These are phyloP conservation scores for Sebastes miniatus DNA, from an alignment of 2,797 vertebrate genomes.

Conservation along the genomic window DNA sequence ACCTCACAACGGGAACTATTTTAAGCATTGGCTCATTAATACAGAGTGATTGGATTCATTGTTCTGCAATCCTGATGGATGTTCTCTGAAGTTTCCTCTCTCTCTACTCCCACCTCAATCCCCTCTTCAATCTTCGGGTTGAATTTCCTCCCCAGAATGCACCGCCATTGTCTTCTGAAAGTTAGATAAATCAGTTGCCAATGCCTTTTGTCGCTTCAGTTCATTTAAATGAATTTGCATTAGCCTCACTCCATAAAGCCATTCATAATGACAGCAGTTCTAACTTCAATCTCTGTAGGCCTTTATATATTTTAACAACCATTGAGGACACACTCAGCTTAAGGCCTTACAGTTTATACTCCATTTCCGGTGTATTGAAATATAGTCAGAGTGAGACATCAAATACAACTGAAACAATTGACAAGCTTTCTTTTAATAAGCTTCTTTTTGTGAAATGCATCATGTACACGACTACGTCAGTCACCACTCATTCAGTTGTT, in stretches of 20 bases:
- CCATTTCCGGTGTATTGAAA: constrained; percentile 25
- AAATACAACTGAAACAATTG: constrained; percentile 6
- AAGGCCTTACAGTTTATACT: constrained; percentile 31
- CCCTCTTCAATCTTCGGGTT: constrained; percentile 71
- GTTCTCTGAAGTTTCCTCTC: constrained; percentile 73
- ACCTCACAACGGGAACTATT: constrained; percentile 83
- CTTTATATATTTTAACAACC: constrained; percentile 51
- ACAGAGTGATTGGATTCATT: constrained; percentile 82
- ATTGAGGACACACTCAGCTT: constrained; percentile 26
- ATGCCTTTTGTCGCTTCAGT: constrained; percentile 68
- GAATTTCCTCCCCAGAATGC: constrained; percentile 67
- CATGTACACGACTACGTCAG: neutral
- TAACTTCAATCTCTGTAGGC: constrained; percentile 52
- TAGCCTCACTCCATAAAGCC: constrained; percentile 65
- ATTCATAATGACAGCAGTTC: constrained; percentile 64
- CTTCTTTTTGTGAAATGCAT: neutral
- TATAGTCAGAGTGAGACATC: constrained; percentile 43
- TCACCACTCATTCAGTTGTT: neutral
- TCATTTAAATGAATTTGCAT: constrained; percentile 71
- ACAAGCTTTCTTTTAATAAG: neutral
- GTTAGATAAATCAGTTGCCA: constrained; percentile 74
- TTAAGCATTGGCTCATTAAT: constrained; percentile 83
- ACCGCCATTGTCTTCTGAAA: constrained; percentile 68
- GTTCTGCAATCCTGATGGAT: constrained; percentile 79
- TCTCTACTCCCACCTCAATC: constrained; percentile 68